These are phyloP conservation scores for Gadus chalcogrammus DNA, from an alignment of 2,113 vertebrate species.

Conservation along the genomic window DNA sequence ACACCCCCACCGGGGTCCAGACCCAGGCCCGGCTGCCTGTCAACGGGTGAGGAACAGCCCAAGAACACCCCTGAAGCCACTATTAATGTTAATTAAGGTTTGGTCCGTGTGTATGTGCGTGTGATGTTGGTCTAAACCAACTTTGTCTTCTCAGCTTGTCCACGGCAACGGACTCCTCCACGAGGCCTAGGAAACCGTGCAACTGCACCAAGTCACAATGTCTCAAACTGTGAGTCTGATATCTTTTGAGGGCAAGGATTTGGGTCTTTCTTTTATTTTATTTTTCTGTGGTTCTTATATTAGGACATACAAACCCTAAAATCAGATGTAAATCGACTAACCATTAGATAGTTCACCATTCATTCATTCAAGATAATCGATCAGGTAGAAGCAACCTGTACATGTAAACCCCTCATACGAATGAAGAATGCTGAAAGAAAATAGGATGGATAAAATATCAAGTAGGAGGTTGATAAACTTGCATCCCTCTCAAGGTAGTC, in stretches of 20 bases:
- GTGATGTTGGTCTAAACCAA: background rate
- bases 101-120: background rate
- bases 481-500: no score
- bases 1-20: slow-evolving; percentile 80
- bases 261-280: background rate
- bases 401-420: no score
- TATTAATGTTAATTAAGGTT: background rate
- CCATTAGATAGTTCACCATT: background rate
- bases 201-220: slow-evolving; percentile 99
- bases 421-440: no score
- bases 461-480: no score
- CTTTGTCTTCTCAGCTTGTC: slow-evolving; percentile 55
- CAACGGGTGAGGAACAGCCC: slow-evolving; percentile 82
- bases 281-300: no score
- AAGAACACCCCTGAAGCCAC: no score
- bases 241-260: background rate
- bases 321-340: no score
- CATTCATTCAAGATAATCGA: no score
- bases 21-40: slow-evolving; percentile 89
- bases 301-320: no score
- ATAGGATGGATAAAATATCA: no score
- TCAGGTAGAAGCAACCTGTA: no score
- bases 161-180: slow-evolving; percentile 84
- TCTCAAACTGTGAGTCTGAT: slow-evolving; percentile 91
- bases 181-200: slow-evolving; percentile 93